Base-by-base conservation (phyloP, 2,113 vertebrate species). In the Rattus norvegicus region DNA sequence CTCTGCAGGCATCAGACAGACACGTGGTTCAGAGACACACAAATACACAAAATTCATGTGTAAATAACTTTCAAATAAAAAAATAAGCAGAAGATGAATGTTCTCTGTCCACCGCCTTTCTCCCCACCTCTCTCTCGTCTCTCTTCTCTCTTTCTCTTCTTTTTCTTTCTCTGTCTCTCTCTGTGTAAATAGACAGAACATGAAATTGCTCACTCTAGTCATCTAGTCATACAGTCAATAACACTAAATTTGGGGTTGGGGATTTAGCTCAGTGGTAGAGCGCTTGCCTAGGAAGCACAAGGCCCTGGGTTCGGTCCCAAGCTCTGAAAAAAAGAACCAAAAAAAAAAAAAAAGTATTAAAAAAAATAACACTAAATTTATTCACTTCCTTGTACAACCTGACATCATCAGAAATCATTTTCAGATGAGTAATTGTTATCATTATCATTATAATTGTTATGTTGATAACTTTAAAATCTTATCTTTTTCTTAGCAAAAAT, bases 401-500 rank as follows among this genome's bases (percentile, higher is more conserved):
- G 30, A 49, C 47, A 2, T 77, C 72, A 52, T 28, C 16, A 56
- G 59, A 47, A 12, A 83, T 63, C 20, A 20, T 90, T 86, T 87
- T 54, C 54, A 73, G 47, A 67, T 43, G 85, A 24, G n/a, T 52
- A 36, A 87, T 85, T 92, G 30, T 67, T 69, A 47, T 30, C 24
- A 56, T 36, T 54, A 96, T 59, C 85, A n/a, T n/a, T n/a, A n/a
- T n/a, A n/a, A n/a, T n/a, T n/a, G n/a, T n/a, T n/a, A n/a, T n/a
- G n/a, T n/a, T n/a, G n/a, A 61, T 91, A 89, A 86, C 61, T 96
- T 92, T 14, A 81, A 95, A 95, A 72, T 96, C 47, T 72, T 36
- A 7, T 47, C 43, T 95, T 77, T 75, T 85, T 90, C 19, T 75
- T 92, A 83, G 61, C 30, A 52, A 47, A 36, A 81, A 84, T 79